Evolutionary conservation across 2,113 vertebrate genomes (phyloP).

Genomic region (Otolemur garnettii): DNA sequence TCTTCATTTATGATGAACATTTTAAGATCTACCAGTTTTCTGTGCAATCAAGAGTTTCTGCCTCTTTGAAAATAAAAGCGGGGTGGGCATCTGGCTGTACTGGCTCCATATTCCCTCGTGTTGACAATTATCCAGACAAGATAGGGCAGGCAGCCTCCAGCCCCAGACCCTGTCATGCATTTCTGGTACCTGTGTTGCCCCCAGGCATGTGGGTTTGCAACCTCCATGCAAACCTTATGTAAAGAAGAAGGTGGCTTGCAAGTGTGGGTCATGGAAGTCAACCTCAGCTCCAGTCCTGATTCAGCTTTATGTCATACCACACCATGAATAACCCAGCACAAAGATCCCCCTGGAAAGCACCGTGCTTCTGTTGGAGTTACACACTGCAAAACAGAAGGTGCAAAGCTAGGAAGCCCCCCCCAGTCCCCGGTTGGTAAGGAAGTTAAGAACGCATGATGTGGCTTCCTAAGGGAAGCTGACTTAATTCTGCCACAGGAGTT

Average conservation of each 20-base stretch:
- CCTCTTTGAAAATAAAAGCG: too few relatives aligned
- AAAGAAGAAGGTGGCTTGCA: neutral
- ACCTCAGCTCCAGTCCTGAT: neutral
- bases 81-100: neutral
- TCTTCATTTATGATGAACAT: neutral
- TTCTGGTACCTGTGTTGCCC: rapidly evolving
- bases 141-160: neutral
- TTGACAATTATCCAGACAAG: neutral
- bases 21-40: slow-evolving; percentile 3
- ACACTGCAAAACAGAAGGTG: rapidly evolving
- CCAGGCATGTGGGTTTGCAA: neutral
- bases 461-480: slow-evolving; percentile 52
- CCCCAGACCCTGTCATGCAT: rapidly evolving
- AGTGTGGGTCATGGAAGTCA: rapidly evolving
- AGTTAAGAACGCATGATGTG: neutral
- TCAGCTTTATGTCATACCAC: rapidly evolving
- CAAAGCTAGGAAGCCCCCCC: neutral
- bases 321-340: rapidly evolving
- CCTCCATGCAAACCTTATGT: neutral
- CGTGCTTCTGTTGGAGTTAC: rapidly evolving
- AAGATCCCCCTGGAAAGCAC: neutral
- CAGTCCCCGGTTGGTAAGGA: rapidly evolving
- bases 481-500: slow-evolving; percentile 72
- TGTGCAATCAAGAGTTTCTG: neutral
- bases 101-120: neutral